Base-by-base conservation (phyloP, 2,797 vertebrate genomes). In the Lindbergichthys nudifrons region DNA sequence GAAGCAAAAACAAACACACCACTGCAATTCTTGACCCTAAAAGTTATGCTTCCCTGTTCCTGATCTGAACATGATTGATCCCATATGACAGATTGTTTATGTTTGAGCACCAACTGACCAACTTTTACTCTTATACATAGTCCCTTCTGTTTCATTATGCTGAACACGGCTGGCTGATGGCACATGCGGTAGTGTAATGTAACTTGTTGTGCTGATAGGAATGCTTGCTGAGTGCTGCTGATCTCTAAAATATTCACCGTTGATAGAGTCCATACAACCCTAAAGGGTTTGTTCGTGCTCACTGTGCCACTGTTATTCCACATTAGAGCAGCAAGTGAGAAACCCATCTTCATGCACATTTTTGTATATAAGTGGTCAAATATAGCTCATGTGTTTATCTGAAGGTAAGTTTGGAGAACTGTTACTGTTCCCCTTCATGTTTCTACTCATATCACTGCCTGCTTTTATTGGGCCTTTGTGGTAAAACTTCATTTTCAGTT, bases 401-500 rank as follows among this genome's bases (percentile, higher is more conserved):
- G 50, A 87, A 92, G 94, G 93, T 94, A 94, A 94, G 93, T 94
- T 71, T 64, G 54, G 19, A 70, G 26, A 39, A 61, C 30, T 41
- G 57, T 53, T 45, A 19, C 16, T 46, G 36, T 57, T 58, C 59
- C 81, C 57, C 58, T 1, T 79, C 67, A 69, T 84, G 63, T 59
- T 67, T 1, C 69, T n/a, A 9, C 74, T 80, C 73, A 83, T 84
- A 47, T 88, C 78, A 84, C 84, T 45, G 69, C 83, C 79, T 78
- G 78, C 83, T 83, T 85, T 85, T 60, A 66, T 50, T 50, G 23
- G 63, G 26, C 73, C 43, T 30, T 8, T 46, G 46, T 66, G 62
- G 23, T 12, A 46, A 42, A 67, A 36, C 75, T 56, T 76, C 32
- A n/a, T 11, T 19, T 19, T 67, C 11, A 42, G 53, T 64, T 19